Evolutionary conservation across 2,113 vertebrate genomes (phyloP), one percentile per base, ranked within the genome.

Genomic region (Mustela nigripes): DNA sequence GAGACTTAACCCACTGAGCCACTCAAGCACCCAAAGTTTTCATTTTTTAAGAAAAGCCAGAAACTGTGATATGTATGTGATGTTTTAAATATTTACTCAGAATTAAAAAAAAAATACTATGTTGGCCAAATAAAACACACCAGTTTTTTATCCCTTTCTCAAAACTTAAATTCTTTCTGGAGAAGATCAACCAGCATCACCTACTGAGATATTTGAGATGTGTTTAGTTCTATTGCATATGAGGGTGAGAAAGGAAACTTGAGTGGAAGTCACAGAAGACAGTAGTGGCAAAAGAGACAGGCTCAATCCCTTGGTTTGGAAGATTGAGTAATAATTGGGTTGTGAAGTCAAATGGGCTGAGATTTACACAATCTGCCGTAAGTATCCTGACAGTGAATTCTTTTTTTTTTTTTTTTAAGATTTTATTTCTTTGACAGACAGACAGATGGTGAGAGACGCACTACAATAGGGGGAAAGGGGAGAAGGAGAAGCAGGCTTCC

Each of bases 51-150:
- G 82, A 81, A 60, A 91, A 91, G 62, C 71, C 26, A 73, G 87
- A 91, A 93, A 69, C 53, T 9, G 21, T 65, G 31, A 62, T 89
- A 85, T 63, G 21, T 86, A 48, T 7, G 19, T 87, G 42, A 58
- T 82, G 89, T 92, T 48, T 10, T 21, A 94, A 89, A 53, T 74
- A 50, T 69, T 90, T 74, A 87, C 71, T 87, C 56, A 90, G 67
- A 87, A 45, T 86, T 19, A 36, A 67, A 74, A 63, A 65, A 42
- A 91, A 39, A 76, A 56, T 73, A 24, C 5, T 92, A 1, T 86
- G 12, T 86, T 96, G 74, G 36, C 53, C 19, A 93, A 60, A 53
- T 73, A 56, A 90, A 94, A 62, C 26, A 67, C 16, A 24, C n/a
- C 16, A 80, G 33, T 82, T 89, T 94, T 85, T 93, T 8, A 89